A percentile compares a stretch with the other conserved stretches of the same genome.
These are phyloP conservation scores for Drosophila bocqueti DNA, from an alignment of 1,140 invertebrate genomes.

Conservation along the genomic window DNA sequence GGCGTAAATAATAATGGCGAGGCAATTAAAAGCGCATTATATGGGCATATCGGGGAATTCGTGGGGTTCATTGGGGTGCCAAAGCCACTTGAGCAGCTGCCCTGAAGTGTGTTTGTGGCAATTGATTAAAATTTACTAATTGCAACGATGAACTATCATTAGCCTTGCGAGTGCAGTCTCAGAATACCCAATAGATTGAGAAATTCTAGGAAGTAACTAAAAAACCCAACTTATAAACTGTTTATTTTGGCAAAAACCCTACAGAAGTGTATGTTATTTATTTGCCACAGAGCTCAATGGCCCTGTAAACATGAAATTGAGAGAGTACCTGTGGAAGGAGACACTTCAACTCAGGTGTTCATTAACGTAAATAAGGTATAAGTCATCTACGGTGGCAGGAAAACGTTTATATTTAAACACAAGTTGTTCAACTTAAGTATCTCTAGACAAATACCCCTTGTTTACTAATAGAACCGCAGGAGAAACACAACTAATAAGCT, in stretches of 20 bases:
- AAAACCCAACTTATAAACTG: not conserved
- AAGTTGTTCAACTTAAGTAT: too few species aligned
- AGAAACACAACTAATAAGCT: not conserved
- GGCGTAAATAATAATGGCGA: slow-evolving; percentile 22
- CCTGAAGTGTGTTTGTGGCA: not conserved
- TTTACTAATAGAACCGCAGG: not conserved
- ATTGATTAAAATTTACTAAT: slow-evolving; percentile 21
- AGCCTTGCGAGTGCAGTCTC: not conserved
- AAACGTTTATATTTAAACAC: not conserved
- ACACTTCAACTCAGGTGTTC: not conserved
- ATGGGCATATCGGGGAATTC: slow-evolving; percentile 13
- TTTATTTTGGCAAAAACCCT: not conserved
- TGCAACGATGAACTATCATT: slow-evolving; percentile 1
- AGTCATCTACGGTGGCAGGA: too few species aligned
- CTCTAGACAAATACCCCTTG: not conserved
- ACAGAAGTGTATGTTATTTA: not conserved
- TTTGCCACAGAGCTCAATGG: not conserved
- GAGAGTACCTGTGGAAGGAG: not conserved
- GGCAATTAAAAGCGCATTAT: slow-evolving; percentile 53
- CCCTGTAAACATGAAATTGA: not conserved
- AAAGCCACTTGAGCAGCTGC: not conserved
- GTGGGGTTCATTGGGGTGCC: not conserved
- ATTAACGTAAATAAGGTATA: too few species aligned
- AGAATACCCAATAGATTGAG: not conserved
- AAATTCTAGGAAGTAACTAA: not conserved